Conservation (phyloP, 92 coral and sea anemone genomes). For the Pocillopora meandrina region DNA sequence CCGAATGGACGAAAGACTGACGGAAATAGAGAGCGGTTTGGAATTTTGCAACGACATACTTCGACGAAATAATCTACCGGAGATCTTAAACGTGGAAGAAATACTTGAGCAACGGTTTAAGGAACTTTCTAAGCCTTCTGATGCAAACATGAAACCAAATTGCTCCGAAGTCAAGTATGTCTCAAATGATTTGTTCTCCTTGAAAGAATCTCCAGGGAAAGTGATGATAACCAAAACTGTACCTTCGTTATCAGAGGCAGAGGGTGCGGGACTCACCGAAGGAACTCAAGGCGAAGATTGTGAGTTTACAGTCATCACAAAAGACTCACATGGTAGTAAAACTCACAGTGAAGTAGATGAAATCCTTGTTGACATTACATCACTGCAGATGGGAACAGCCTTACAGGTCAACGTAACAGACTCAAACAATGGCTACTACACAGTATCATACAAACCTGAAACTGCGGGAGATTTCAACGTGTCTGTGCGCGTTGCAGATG, state of each 20-base stretch:
- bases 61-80: conserved; percentile 10
- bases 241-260: background rate
- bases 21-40: conserved; percentile 13
- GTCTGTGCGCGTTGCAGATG: background rate
- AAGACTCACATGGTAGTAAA: background rate
- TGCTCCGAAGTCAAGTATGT: background rate
- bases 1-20: background rate
- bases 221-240: background rate
- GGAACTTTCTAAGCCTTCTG: background rate
- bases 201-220: background rate
- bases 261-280: background rate
- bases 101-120: background rate
- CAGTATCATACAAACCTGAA: background rate
- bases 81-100: conserved; percentile 21
- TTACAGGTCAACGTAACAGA: background rate
- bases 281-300: background rate
- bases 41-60: conserved; percentile 2
- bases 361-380: background rate
- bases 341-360: conserved; percentile 10
- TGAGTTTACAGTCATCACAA: background rate
- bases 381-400: background rate
- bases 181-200: background rate
- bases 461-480: conserved; percentile 13
- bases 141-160: too few species aligned
- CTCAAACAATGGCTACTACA: background rate